Conservation (phyloP, 2,888 invertebrate species). For the Pedicia rivosa region DNA sequence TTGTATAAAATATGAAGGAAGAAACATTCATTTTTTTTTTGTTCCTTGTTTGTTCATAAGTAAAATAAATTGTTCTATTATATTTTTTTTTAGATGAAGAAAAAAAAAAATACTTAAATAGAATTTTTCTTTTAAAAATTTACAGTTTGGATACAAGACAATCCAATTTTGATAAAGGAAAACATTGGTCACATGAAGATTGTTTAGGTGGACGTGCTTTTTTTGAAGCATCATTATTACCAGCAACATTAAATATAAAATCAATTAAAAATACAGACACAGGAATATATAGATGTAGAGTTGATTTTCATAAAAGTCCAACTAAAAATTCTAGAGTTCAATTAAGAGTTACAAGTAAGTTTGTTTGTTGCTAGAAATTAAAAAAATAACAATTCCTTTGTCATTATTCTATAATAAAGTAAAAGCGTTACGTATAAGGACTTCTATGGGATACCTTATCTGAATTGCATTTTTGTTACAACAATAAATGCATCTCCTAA, state of each 20-base stretch:
- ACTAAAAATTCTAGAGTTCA: constrained; percentile 77
- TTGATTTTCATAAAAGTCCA: constrained; percentile 80
- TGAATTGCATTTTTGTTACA: too few relatives aligned
- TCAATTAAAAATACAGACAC: constrained; percentile 58
- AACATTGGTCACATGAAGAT: constrained; percentile 38
- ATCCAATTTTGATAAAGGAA: constrained; percentile 32
- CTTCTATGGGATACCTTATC: too few relatives aligned
- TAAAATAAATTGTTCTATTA: background rate
- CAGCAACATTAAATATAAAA: constrained; percentile 61
- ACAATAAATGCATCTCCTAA: too few relatives aligned
- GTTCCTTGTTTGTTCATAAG: background rate
- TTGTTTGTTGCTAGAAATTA: too few relatives aligned
- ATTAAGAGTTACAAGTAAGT: constrained; percentile 80
- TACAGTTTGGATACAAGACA: constrained; percentile 37
- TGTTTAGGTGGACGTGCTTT: constrained; percentile 51
- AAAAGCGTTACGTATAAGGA: too few relatives aligned
- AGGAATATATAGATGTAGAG: constrained; percentile 73
- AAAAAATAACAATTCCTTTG: too few relatives aligned
- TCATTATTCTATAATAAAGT: too few relatives aligned
- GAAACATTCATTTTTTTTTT: background rate
- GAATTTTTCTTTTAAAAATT: constrained; percentile 8
- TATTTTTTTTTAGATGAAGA: too few relatives aligned
- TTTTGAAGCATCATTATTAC: constrained; percentile 56
- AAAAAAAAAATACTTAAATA: background rate
- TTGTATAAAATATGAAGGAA: background rate